Evolutionary conservation across 2,113 vertebrate species (phyloP).

Genomic region (Tichodroma muraria): DNA sequence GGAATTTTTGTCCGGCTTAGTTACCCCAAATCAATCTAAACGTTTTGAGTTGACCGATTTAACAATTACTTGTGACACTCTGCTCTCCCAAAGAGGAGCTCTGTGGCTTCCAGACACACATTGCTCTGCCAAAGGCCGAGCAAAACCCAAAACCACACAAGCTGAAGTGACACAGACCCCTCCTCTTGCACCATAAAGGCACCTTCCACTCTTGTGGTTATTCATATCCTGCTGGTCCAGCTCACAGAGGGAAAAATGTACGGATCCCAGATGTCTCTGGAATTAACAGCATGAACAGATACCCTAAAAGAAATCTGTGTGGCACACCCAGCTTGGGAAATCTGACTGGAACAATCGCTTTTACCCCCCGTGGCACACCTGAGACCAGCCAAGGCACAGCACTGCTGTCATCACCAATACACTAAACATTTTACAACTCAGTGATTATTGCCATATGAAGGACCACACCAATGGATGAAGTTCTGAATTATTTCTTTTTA

Average conservation of each 20-base stretch:
- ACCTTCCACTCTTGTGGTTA: neutral
- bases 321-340: neutral
- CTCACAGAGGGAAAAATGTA: neutral
- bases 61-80: neutral
- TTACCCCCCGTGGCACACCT: neutral
- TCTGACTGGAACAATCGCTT: neutral
- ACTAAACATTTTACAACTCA: neutral
- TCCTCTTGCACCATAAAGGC: neutral
- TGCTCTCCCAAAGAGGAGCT: neutral
- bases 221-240: neutral
- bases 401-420: neutral
- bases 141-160: neutral
- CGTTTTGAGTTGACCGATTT: neutral
- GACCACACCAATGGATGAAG: neutral
- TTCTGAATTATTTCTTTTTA: neutral
- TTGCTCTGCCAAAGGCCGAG: neutral
- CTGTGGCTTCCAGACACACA: accelerated
- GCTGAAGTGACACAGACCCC: neutral
- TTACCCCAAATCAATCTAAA: neutral
- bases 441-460: neutral
- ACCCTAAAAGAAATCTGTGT: neutral
- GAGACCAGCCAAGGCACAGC: neutral
- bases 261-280: neutral
- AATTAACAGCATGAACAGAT: neutral
- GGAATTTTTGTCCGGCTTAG: neutral